Base-by-base conservation (phyloP, 2,888 invertebrate genomes). In the Lumbricus terrestris region DNA sequence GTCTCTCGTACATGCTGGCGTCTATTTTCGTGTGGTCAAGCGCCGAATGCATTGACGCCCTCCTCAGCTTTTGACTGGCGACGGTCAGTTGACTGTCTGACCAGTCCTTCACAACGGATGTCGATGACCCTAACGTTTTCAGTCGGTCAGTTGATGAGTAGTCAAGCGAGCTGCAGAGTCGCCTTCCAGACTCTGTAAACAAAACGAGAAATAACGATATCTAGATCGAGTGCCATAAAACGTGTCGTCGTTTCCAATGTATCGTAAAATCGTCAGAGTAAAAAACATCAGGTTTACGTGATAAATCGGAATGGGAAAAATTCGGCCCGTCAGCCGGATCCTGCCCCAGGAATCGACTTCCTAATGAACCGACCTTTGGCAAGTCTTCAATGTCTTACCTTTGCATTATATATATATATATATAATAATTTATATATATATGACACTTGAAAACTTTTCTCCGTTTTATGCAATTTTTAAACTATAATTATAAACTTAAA, bases 1-100 rank as follows among this genome's bases (percentile, higher is more conserved):
- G 85, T 85, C 85, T 34, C n/a, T 85, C 85, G 85, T 85, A 85
- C 85, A 85, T 85, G 35, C 85, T 85, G 85, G 85, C 85, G 85
- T 85, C 85, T 85, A 85, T 85, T 85, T 85, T 85, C 5, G 85
- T 85, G 34, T 85, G 85, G 23, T 85, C 85, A 15, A 85, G 85
- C 35, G 85, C 85, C 16, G 85, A 85, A 85, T 85, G 85, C 85
- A 85, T 85, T 15, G 85, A 85, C 20, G 85, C 85, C 85, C 85
- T 29, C 15, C 85, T 34, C 85, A 85, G 85, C 34, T 85, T 85
- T 15, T 85, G 85, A 37, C 23, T 85, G 85, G 29, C 85, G 13
- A 85, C 85, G 35, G 85, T 85, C 85, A 85, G 37, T 16, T 85
- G 85, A 29, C 69, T n/a, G n/a, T 69, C 69, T 69, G 69, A 69